Conservation (phyloP, 1,140 invertebrate species). For the Thaumetopoea pityocampa region DNA sequence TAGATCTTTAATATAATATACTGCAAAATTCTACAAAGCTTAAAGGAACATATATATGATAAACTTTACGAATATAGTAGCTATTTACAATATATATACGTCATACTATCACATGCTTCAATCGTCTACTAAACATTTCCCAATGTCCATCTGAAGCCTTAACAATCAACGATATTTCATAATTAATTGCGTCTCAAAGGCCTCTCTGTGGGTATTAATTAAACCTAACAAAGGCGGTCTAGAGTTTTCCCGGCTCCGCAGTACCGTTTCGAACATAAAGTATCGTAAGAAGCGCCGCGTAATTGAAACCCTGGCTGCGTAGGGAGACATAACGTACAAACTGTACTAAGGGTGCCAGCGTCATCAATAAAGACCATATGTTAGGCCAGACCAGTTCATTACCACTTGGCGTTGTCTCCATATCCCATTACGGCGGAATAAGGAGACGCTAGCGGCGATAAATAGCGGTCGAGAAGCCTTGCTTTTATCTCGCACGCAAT, state of each 20-base stretch:
- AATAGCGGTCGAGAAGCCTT: slow-evolving; percentile 60
- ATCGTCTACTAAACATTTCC: slow-evolving; percentile 11
- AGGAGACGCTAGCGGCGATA: slow-evolving; percentile 64
- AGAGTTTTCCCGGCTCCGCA: slow-evolving; percentile 9
- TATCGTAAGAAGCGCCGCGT: slow-evolving; percentile 42
- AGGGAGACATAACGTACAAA: slow-evolving; percentile 44
- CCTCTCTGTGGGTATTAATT: slow-evolving; percentile 9
- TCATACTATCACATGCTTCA: no score
- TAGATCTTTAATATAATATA: no score
- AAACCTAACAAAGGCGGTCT: slow-evolving; percentile 11
- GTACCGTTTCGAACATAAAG: slow-evolving; percentile 31
- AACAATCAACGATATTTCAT: no score
- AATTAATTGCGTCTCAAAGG: slow-evolving; percentile 8
- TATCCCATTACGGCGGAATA: slow-evolving; percentile 64
- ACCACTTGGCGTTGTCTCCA: slow-evolving; percentile 45
- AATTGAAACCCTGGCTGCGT: slow-evolving; percentile 48
- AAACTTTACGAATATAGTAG: no score
- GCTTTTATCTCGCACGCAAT: slow-evolving; percentile 71
- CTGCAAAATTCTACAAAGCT: no score
- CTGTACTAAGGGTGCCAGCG: slow-evolving; percentile 34
- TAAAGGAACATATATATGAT: no score
- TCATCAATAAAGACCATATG: slow-evolving; percentile 67
- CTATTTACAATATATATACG: no score
- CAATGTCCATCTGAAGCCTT: slow-evolving; percentile 14
- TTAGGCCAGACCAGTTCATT: slow-evolving; percentile 62